These are phyloP conservation scores for Pogonognathellus flavescens DNA, from an alignment of 1,140 invertebrate genomes.

Conservation along the genomic window DNA sequence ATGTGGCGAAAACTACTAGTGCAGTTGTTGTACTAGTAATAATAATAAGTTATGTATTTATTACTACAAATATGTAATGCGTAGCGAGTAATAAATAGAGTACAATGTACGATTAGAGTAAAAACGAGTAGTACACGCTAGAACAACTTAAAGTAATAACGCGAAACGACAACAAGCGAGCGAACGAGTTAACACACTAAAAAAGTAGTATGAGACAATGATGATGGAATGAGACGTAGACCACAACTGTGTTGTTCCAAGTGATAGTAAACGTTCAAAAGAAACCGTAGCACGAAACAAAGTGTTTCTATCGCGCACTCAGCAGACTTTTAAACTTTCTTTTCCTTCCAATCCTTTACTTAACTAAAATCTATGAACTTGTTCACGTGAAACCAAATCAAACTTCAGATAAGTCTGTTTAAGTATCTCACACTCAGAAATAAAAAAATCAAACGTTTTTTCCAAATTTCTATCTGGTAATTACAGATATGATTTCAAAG, in stretches of 20 bases:
- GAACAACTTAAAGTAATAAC: not conserved
- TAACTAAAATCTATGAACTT: not conserved
- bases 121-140: constrained; percentile 14
- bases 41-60: not conserved
- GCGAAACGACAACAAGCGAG: not conserved
- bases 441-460: too few relatives aligned
- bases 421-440: too few relatives aligned
- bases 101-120: constrained; percentile 19
- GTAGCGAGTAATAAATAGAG: constrained; percentile 10
- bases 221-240: too few relatives aligned
- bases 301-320: not conserved
- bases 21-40: not conserved
- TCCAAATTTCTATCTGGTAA: too few relatives aligned
- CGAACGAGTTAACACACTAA: not conserved
- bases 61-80: not conserved
- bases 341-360: not conserved
- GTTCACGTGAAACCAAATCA: not conserved
- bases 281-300: constrained; percentile 5
- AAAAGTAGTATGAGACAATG: not conserved
- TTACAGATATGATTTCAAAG: too few relatives aligned
- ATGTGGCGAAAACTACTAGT: too few relatives aligned
- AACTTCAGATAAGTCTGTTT: not conserved
- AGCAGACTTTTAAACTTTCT: not conserved
- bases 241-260: too few relatives aligned
- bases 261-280: not conserved